Percentiles rank a stretch among this genome's conserved stretches.
Evolutionary conservation across 2,113 vertebrate species (phyloP).

Genomic region (Centropus unirufus): DNA sequence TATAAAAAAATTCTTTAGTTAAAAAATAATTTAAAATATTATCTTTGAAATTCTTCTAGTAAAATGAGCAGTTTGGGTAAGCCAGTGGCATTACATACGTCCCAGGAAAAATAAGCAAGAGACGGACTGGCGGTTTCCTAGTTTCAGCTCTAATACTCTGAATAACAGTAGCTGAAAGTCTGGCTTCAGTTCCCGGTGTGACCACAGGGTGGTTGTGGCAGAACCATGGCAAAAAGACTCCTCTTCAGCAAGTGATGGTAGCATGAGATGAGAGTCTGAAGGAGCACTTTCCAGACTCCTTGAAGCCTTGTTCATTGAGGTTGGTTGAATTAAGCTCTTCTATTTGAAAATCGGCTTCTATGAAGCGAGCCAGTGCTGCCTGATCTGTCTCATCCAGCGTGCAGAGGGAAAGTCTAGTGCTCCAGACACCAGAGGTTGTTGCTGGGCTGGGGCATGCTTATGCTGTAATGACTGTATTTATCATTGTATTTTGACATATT

Average conservation of each 20-base stretch:
- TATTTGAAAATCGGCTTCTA: not conserved
- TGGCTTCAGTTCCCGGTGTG: not conserved
- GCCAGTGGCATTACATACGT: not conserved
- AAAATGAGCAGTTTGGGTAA: not conserved
- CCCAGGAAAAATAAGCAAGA: not conserved
- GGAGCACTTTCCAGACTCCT: not conserved
- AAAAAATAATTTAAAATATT: not conserved
- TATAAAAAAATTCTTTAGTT: not conserved
- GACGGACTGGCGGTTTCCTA: not conserved
- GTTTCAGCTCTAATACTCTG: not conserved
- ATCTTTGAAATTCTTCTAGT: not conserved
- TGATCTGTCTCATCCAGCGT: fast-evolving
- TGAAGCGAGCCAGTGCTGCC: not conserved
- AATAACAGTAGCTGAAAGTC: not conserved
- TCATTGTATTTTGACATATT: not conserved
- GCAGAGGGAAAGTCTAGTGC: not conserved
- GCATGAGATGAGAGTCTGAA: not conserved
- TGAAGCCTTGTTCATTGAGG: not conserved
- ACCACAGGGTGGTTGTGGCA: constrained; percentile 3
- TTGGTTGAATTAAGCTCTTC: not conserved
- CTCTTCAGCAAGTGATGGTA: not conserved
- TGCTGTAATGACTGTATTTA: not conserved
- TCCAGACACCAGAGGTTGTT: not conserved
- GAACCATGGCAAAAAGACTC: not conserved
- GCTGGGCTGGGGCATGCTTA: not conserved